A percentile compares a stretch with the other conserved stretches of the same genome.
Evolutionary conservation across 2,113 vertebrate genomes (phyloP).

Genomic region (Polypterus senegalus): DNA sequence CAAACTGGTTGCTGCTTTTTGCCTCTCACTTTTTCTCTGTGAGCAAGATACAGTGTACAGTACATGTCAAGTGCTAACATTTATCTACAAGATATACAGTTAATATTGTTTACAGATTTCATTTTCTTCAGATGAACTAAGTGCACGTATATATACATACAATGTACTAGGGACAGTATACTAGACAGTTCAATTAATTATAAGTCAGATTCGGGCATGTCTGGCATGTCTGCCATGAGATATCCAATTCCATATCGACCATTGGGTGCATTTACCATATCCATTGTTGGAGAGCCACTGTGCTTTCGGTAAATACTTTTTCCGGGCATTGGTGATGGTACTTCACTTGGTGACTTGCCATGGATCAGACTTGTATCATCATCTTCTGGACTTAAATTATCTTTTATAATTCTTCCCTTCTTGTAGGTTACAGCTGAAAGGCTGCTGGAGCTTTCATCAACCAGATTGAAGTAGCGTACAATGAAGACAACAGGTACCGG

Average conservation of each 20-base stretch:
- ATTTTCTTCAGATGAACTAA: constrained; percentile 1
- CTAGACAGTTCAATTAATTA: constrained; percentile 32
- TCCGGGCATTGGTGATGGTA: constrained; percentile 71
- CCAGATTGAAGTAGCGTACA: constrained; percentile 68
- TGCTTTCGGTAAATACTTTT: constrained; percentile 83
- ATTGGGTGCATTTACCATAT: constrained; percentile 66
- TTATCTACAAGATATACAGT: constrained; percentile 39
- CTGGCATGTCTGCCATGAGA: constrained; percentile 79
- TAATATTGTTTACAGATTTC: constrained; percentile 24
- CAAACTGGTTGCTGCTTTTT: constrained; percentile 12
- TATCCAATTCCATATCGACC: constrained; percentile 89
- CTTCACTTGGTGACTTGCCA: constrained; percentile 71
- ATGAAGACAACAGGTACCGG: constrained; percentile 74
- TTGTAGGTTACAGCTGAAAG: constrained; percentile 77
- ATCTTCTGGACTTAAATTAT: constrained; percentile 59
- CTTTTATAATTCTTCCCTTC: constrained; percentile 82
- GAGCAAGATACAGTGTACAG: constrained; percentile 27
- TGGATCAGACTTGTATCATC: constrained; percentile 80
- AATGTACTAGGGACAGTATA: constrained; percentile 1
- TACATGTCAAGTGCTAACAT: constrained; percentile 29
- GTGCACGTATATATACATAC: constrained; percentile 10
- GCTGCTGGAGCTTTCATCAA: constrained; percentile 58
- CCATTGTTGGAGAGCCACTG: constrained; percentile 47
- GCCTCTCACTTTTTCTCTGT: constrained; percentile 10
- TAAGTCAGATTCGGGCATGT: constrained; percentile 88